These are phyloP conservation scores for Bombus waltoni DNA, from an alignment of 1,140 invertebrate genomes.

Conservation along the genomic window DNA sequence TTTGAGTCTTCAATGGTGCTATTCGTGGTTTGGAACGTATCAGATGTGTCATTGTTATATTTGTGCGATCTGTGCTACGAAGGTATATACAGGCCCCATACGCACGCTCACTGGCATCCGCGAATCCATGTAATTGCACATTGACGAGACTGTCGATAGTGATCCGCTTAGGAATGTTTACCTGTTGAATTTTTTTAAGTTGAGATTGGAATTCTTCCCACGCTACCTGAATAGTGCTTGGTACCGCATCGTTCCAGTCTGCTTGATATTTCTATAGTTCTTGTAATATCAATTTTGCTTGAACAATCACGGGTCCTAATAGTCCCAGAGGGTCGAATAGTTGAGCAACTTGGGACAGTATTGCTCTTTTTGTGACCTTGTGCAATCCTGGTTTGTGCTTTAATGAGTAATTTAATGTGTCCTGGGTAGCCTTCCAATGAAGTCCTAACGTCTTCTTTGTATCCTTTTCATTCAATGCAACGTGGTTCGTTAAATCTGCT, in stretches of 20 bases:
- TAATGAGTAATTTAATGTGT: neutral
- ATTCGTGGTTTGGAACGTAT: neutral
- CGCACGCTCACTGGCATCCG: neutral
- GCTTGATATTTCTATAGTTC: neutral
- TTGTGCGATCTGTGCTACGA: neutral
- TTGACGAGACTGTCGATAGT: no score
- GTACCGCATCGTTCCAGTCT: neutral
- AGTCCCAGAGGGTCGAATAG: neutral
- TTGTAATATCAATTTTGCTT: neutral
- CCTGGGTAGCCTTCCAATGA: no score
- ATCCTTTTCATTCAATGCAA: rapidly evolving
- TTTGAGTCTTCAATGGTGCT: neutral
- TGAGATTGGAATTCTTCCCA: neutral
- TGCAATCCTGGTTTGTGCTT: neutral
- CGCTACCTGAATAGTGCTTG: neutral
- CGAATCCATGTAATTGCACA: neutral
- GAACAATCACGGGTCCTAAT: neutral
- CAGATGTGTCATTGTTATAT: neutral
- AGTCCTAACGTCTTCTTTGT: no score
- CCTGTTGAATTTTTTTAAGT: no score
- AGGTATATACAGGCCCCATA: neutral
- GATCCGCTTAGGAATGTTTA: no score
- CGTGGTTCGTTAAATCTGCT: no score
- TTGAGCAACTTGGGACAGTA: neutral
- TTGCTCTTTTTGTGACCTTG: neutral